A percentile compares a stretch with the other conserved stretches of the same genome.
Evolutionary conservation across 2,113 vertebrate species (phyloP).

Genomic region (Sinocyclocheilus anshuiensis): DNA sequence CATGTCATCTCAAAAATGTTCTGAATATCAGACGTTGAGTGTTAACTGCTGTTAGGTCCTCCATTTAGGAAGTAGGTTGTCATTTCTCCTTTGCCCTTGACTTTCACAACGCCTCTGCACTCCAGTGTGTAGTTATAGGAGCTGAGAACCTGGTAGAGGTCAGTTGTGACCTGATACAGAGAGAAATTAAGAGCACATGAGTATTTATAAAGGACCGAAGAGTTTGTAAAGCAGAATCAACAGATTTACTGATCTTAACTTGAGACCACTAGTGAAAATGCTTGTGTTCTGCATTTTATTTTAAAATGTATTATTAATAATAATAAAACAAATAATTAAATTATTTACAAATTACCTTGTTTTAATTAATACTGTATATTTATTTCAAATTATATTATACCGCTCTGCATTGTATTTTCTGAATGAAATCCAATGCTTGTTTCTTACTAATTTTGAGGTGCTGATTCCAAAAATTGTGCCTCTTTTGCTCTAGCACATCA

Average conservation of each 20-base stretch:
- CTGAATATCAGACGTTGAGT: constrained; percentile 37
- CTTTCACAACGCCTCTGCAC: constrained; percentile 93
- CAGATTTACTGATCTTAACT: background rate
- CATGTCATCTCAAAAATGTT: constrained; percentile 27
- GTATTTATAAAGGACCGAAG: background rate
- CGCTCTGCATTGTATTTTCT: too few relatives aligned
- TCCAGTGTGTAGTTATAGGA: constrained; percentile 94
- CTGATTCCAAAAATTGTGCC: too few relatives aligned
- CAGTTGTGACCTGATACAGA: constrained; percentile 87
- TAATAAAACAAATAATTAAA: too few relatives aligned
- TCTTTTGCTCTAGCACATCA: too few relatives aligned
- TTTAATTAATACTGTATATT: too few relatives aligned
- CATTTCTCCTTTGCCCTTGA: constrained; percentile 99
- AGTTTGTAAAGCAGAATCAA: too few relatives aligned
- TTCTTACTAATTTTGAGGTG: too few relatives aligned
- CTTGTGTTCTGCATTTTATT: background rate
- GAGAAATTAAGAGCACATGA: background rate
- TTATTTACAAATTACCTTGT: too few relatives aligned
- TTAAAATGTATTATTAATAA: too few relatives aligned
- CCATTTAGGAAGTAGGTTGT: constrained; percentile 96
- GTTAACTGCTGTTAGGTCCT: constrained; percentile 92
- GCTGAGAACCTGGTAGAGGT: constrained; percentile 94
- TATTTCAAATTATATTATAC: too few relatives aligned
- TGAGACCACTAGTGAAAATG: background rate
- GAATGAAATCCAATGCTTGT: too few relatives aligned